These are phyloP conservation scores for Penaeus vannamei DNA, from an alignment of 1,140 invertebrate species.

Conservation along the genomic window DNA sequence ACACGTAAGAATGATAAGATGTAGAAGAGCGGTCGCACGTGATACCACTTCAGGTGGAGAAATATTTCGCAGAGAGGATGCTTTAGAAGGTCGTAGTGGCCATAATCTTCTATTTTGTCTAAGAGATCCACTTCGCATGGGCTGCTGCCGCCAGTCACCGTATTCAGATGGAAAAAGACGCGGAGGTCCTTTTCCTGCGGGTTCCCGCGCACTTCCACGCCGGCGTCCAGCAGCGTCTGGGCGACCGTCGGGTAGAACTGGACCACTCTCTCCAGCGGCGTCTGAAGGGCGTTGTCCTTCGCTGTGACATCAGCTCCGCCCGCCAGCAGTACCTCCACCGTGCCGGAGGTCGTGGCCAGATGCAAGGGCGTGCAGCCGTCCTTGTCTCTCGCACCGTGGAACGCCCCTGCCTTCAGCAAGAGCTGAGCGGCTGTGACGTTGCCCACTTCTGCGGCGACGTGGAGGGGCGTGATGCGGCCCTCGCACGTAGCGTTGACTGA, in stretches of 20 bases:
- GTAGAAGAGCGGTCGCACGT: constrained; percentile 74
- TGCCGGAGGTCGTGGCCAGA: constrained; percentile 84
- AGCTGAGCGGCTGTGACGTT: too few relatives aligned
- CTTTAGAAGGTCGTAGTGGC: constrained; percentile 64
- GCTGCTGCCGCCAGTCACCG: too few relatives aligned
- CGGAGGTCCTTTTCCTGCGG: too few relatives aligned
- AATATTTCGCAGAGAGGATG: constrained; percentile 65
- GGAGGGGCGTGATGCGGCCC: constrained; percentile 89
- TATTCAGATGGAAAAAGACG: too few relatives aligned
- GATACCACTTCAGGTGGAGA: constrained; percentile 78
- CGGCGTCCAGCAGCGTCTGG: not conserved
- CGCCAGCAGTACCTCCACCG: constrained; percentile 83
- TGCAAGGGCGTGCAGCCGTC: too few relatives aligned
- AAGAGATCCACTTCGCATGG: too few relatives aligned
- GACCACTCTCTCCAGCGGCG: constrained; percentile 84
- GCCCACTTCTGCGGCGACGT: constrained; percentile 79
- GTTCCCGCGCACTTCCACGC: not conserved
- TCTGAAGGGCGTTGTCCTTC: constrained; percentile 85
- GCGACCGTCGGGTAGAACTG: constrained; percentile 10
- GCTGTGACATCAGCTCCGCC: constrained; percentile 87
- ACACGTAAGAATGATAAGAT: too few relatives aligned
- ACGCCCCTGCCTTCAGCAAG: too few relatives aligned
- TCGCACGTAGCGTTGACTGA: constrained; percentile 75
- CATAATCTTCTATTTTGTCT: not conserved
- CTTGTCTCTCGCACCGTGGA: too few relatives aligned